Conservation (phyloP, 2,113 vertebrate genomes). For the Xenopus borealis region DNA sequence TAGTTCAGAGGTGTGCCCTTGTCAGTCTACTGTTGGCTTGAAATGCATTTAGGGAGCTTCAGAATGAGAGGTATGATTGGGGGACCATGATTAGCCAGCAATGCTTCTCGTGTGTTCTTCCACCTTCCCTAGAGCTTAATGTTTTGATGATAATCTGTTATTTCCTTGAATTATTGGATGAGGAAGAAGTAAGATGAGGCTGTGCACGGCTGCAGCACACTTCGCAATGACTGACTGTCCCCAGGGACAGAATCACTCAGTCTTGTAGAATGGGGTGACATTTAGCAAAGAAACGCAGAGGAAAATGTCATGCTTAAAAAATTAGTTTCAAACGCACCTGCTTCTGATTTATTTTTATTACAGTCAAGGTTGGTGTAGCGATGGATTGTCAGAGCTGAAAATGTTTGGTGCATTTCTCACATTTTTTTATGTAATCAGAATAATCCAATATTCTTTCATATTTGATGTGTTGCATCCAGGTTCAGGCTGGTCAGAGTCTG, state of each 20-base stretch:
- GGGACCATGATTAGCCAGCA: background rate
- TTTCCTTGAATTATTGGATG: slow-evolving; percentile 60
- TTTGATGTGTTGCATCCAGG: slow-evolving; percentile 68
- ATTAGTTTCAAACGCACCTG: slow-evolving; percentile 75
- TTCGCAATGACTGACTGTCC: slow-evolving; percentile 67
- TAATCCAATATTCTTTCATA: slow-evolving; percentile 73
- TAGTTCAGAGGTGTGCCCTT: too few relatives aligned
- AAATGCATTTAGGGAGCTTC: too few relatives aligned
- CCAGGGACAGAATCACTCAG: slow-evolving; percentile 73
- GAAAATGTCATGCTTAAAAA: slow-evolving; percentile 82
- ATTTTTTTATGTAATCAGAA: slow-evolving; percentile 70
- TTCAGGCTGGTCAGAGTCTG: slow-evolving; percentile 74
- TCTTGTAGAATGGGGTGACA: slow-evolving; percentile 72
- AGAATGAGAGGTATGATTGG: too few relatives aligned
- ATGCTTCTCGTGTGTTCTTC: slow-evolving; percentile 43
- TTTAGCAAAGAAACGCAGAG: slow-evolving; percentile 75
- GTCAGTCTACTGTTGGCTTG: too few relatives aligned
- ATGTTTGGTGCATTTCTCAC: slow-evolving; percentile 73
- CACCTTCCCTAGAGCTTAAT: slow-evolving; percentile 40
- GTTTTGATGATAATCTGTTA: slow-evolving; percentile 55
- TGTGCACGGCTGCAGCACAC: slow-evolving; percentile 61
- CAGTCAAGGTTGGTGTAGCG: slow-evolving; percentile 67
- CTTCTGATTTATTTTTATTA: slow-evolving; percentile 78
- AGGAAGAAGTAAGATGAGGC: slow-evolving; percentile 54
- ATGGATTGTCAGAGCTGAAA: slow-evolving; percentile 72